These are phyloP conservation scores for Coleophora flavipennella DNA, from an alignment of 2,888 invertebrate genomes.

Conservation along the genomic window DNA sequence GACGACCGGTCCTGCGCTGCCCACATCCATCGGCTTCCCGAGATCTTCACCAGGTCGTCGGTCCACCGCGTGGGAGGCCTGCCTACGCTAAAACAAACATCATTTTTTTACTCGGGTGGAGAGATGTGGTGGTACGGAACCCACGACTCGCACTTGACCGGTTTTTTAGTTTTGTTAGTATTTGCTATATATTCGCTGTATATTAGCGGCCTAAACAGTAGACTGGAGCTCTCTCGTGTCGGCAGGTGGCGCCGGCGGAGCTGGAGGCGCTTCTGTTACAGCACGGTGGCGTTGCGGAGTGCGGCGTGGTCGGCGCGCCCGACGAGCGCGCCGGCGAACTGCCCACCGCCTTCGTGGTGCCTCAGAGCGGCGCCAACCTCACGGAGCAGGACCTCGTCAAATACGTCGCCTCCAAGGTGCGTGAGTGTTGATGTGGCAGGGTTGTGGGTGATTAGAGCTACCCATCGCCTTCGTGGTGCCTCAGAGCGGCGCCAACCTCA, in stretches of 20 bases:
- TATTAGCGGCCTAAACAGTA: too few relatives aligned
- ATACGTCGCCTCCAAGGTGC: slow-evolving; percentile 62
- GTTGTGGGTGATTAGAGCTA: slow-evolving; percentile 56
- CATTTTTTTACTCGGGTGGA: too few relatives aligned
- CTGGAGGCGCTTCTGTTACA: slow-evolving; percentile 84
- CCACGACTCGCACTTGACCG: too few relatives aligned
- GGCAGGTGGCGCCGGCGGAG: slow-evolving; percentile 86
- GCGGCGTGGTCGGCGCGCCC: slow-evolving; percentile 85
- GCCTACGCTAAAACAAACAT: too few relatives aligned
- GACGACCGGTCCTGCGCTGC: too few relatives aligned
- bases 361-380: slow-evolving; percentile 60
- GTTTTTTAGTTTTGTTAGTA: too few relatives aligned
- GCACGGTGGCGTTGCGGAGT: slow-evolving; percentile 81
- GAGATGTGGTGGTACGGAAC: too few relatives aligned
- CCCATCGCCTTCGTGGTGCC: slow-evolving; percentile 83
- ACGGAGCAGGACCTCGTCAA: slow-evolving; percentile 70
- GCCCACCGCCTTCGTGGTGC: slow-evolving; percentile 83
- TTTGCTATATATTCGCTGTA: too few relatives aligned
- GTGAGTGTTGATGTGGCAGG: background rate
- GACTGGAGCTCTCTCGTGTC: slow-evolving; percentile 18
- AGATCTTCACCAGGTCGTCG: too few relatives aligned
- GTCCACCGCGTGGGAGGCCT: too few relatives aligned
- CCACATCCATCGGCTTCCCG: too few relatives aligned
- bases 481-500: slow-evolving; percentile 61
- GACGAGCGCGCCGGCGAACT: slow-evolving; percentile 82